phyloP scores from a whole-genome alignment of 2,888 invertebrate species.

The Resseliella maxima region DNA sequence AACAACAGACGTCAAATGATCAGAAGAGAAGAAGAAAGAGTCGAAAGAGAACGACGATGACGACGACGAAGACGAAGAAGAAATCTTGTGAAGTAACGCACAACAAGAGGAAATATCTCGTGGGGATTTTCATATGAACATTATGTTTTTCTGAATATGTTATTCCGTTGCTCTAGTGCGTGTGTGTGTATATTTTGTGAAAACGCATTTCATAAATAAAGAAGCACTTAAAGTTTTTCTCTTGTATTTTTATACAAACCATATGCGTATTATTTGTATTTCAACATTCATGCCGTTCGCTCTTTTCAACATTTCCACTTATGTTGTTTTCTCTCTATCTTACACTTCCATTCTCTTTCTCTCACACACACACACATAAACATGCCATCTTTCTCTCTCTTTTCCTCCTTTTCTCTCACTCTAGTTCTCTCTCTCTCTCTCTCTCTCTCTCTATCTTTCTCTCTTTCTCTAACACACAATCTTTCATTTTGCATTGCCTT shows the following conservation, averaged over 20 bases:
- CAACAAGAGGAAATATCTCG: conserved; percentile 21
- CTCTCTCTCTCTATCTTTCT: too few relatives aligned
- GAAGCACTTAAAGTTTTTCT: conserved; percentile 51
- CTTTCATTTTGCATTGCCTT: too few relatives aligned
- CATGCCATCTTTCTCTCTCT: too few relatives aligned
- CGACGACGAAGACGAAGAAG: neutral
- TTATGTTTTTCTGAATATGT: conserved; percentile 45
- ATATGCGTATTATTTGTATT: neutral
- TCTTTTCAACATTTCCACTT: neutral
- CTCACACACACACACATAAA: too few relatives aligned
- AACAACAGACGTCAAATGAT: neutral
- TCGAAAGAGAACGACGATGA: neutral
- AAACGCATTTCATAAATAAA: conserved; percentile 47
- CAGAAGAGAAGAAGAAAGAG: too few relatives aligned
- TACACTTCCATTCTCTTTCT: neutral
- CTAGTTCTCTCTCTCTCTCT: neutral
- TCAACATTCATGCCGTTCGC: conserved; percentile 32
- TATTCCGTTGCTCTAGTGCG: neutral
- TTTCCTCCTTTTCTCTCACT: too few relatives aligned
- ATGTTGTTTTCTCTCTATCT: neutral
- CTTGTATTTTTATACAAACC: conserved; percentile 19
- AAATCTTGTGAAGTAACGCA: neutral
- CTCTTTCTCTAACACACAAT: too few relatives aligned
- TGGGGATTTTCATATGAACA: conserved; percentile 39
- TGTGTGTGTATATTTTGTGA: neutral